phyloP scores from a whole-genome alignment of 2,113 vertebrate species.

The Chinchilla lanigera region DNA sequence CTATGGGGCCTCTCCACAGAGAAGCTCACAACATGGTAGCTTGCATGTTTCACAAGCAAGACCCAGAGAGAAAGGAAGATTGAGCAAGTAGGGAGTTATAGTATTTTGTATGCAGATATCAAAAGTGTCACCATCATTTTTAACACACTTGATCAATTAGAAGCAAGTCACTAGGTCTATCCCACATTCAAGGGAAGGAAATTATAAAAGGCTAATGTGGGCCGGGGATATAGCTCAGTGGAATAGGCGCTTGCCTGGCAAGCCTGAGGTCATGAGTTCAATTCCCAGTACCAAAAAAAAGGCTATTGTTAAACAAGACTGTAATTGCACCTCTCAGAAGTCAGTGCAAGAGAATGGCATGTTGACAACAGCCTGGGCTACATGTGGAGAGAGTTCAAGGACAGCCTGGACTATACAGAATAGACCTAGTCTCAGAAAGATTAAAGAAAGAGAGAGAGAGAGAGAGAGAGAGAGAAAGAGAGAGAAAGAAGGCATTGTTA shows the following conservation, averaged over 20 bases:
- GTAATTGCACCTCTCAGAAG: background rate
- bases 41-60: background rate
- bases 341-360: background rate
- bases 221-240: too few species aligned
- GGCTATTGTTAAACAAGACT: background rate
- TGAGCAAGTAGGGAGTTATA: constrained; percentile 20
- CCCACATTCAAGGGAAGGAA: background rate
- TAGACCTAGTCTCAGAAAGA: background rate
- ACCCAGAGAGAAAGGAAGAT: background rate
- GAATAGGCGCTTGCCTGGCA: too few species aligned
- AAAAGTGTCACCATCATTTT: background rate
- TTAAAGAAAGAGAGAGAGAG: too few species aligned
- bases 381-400: background rate
- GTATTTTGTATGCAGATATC: background rate
- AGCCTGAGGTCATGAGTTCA: too few species aligned
- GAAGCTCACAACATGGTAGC: background rate
- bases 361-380: background rate
- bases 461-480: background rate
- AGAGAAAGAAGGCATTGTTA: background rate
- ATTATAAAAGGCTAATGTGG: background rate
- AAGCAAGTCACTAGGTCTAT: background rate
- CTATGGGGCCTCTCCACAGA: background rate
- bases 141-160: background rate
- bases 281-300: too few species aligned
- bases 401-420: background rate